phyloP scores from a whole-genome alignment of 2,797 vertebrate genomes.

The Anabacerthia variegaticeps region DNA sequence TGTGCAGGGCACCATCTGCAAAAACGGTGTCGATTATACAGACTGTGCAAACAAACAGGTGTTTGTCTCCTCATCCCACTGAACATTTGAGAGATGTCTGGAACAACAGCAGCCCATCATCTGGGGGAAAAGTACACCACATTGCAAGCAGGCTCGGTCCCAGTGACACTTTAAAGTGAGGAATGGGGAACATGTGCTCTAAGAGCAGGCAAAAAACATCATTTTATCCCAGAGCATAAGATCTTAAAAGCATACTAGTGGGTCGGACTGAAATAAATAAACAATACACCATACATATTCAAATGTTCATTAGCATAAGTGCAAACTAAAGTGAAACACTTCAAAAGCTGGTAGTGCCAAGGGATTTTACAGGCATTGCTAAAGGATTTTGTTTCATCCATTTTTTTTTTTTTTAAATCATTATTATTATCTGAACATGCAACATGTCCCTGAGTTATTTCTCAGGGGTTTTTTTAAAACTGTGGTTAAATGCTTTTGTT shows the following conservation, averaged over 20 bases:
- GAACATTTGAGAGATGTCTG: background rate
- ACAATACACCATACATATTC: background rate
- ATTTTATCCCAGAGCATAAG: background rate
- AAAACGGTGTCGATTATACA: background rate
- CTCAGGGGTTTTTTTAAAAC: background rate
- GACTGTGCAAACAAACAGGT: background rate
- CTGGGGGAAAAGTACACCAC: background rate
- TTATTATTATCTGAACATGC: background rate
- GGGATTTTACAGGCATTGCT: background rate
- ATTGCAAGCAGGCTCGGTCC: background rate
- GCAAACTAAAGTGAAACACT: background rate
- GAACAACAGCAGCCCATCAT: background rate
- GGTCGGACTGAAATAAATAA: background rate
- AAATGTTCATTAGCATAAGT: background rate
- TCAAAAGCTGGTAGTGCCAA: background rate
- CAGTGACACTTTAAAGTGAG: background rate
- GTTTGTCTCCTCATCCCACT: background rate
- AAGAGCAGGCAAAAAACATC: background rate
- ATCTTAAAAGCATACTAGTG: background rate
- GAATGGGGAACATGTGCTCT: background rate
- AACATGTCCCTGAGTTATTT: background rate
- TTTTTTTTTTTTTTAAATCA: background rate
- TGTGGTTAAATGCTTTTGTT: background rate
- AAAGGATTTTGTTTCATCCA: background rate
- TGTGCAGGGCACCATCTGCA: background rate